These are phyloP conservation scores for Anarhynchus alexandrinus DNA, from an alignment of 2,113 vertebrate genomes.

Conservation along the genomic window DNA sequence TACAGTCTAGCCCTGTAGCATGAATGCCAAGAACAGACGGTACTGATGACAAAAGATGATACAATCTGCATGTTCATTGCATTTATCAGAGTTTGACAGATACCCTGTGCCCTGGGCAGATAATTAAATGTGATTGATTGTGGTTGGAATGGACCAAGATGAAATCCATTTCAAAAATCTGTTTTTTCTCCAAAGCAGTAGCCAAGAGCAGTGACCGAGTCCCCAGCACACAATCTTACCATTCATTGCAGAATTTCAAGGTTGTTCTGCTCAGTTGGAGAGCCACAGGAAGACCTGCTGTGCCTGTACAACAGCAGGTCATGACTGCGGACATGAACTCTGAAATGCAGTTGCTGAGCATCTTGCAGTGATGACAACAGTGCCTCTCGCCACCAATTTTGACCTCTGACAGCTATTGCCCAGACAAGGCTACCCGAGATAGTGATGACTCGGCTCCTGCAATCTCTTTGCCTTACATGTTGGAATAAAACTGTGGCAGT, in stretches of 20 bases:
- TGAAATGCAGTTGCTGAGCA: neutral
- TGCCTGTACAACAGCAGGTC: neutral
- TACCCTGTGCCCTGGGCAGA: neutral
- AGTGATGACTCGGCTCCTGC: neutral
- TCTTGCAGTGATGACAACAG: neutral
- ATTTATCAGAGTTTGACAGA: neutral
- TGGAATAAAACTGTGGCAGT: neutral
- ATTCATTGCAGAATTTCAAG: neutral
- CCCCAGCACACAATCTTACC: neutral
- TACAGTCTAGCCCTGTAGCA: slow-evolving; percentile 10
- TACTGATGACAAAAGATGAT: slow-evolving; percentile 42
- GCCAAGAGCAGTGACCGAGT: neutral
- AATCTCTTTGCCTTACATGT: neutral
- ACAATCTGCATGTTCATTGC: slow-evolving; percentile 21
- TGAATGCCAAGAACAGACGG: slow-evolving; percentile 38
- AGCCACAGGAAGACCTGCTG: neutral
- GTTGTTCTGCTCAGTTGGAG: neutral
- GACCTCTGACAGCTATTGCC: neutral
- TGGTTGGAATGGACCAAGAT: neutral
- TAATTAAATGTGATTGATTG: slow-evolving; percentile 32
- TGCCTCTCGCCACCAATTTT: neutral
- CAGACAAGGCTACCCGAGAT: neutral
- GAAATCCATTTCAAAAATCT: slow-evolving; percentile 16
- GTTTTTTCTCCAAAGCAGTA: neutral
- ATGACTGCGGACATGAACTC: neutral